A percentile compares a stretch with the other conserved stretches of the same genome.
These are phyloP conservation scores for Anoncus sp. DNA, from an alignment of 2,888 invertebrate genomes.

Conservation along the genomic window DNA sequence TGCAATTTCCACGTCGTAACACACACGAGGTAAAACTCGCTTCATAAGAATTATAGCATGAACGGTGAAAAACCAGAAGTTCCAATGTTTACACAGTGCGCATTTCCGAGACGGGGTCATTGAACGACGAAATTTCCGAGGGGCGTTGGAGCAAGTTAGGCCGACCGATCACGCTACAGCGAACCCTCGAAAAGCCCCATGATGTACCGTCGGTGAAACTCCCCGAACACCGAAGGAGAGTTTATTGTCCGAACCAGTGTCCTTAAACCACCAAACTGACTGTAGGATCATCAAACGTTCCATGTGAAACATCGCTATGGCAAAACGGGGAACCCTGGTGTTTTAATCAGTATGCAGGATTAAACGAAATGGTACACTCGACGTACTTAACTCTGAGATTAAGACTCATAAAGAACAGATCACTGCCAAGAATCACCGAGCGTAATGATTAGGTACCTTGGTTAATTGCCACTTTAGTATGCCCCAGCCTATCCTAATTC, in stretches of 20 bases:
- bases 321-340: constrained; percentile 10
- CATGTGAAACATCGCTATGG: constrained; percentile 20
- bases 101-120: constrained; percentile 13
- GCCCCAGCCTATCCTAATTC: constrained; percentile 31
- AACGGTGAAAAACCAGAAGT: constrained; percentile 5
- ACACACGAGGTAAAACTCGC: not conserved
- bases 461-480: constrained; percentile 46
- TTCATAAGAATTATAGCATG: not conserved
- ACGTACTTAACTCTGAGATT: constrained; percentile 47
- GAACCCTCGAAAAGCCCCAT: constrained; percentile 19
- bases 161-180: constrained; percentile 10
- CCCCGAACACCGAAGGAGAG: constrained; percentile 44
- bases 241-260: constrained; percentile 54
- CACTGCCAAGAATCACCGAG: constrained; percentile 50
- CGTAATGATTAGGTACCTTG: constrained; percentile 53
- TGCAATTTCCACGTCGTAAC: too few relatives aligned
- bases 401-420: constrained; percentile 57
- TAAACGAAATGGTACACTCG: constrained; percentile 52
- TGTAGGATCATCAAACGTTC: constrained; percentile 32
- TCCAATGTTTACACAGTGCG: constrained; percentile 15
- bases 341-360: constrained; percentile 59
- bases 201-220: constrained; percentile 23
- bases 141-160: constrained; percentile 18
- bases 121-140: constrained; percentile 23
- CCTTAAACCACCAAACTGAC: constrained; percentile 41